phyloP scores from a whole-genome alignment of 37 sponge, comb jelly and placozoan species.

The Chondrilla cf. caribensis region DNA sequence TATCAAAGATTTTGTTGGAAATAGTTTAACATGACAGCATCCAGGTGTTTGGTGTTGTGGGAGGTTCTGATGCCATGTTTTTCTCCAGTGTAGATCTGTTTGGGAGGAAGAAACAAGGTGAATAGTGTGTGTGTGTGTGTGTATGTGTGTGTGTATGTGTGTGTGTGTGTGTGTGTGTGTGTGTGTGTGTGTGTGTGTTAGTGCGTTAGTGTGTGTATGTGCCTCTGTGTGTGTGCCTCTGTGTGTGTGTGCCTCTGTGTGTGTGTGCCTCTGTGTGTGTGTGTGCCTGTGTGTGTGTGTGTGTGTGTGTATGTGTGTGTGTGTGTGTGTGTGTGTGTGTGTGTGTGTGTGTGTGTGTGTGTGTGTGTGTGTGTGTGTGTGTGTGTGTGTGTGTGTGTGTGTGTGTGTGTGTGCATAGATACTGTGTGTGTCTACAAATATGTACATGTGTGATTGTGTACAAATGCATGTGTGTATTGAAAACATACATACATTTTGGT shows the following conservation, averaged over 20 bases:
- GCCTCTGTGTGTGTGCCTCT: background rate
- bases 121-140: background rate
- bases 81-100: conserved; percentile 56
- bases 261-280: background rate
- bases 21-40: conserved; percentile 50
- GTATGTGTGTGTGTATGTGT: background rate
- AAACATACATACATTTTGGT: background rate
- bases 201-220: background rate
- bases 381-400: conserved; percentile 1
- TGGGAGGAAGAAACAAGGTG: background rate
- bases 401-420: background rate
- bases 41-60: conserved; percentile 40
- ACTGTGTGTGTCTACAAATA: background rate
- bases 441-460: too few relatives aligned
- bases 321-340: background rate
- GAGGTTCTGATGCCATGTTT: conserved; percentile 49
- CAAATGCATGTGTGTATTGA: background rate
- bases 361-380: conserved; percentile 13
- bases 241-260: background rate
- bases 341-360: conserved; percentile 19
- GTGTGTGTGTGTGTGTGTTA: conserved; percentile 9
- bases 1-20: conserved; percentile 3
- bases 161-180: background rate
- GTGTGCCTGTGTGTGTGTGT: background rate
- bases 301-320: background rate